Percentiles rank a stretch among this genome's conserved stretches.
phyloP scores from a whole-genome alignment of 2,797 vertebrate genomes.

The Manis crassicaudata region DNA sequence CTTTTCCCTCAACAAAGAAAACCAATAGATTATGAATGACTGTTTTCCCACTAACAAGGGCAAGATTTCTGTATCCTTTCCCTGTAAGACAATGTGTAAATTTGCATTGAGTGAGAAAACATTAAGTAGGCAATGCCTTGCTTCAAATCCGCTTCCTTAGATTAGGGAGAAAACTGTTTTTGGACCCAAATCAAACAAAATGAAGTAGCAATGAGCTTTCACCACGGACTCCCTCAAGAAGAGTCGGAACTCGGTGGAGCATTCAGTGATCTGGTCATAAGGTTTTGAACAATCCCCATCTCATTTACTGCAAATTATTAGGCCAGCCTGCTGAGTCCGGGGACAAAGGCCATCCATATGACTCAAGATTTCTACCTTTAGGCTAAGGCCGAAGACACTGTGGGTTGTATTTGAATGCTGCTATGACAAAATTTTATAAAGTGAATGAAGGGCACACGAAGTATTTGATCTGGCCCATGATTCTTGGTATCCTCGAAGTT shows the following conservation, averaged over 20 bases:
- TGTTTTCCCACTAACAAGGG: constrained; percentile 19
- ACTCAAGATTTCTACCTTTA: not conserved
- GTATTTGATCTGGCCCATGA: not conserved
- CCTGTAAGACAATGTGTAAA: constrained; percentile 30
- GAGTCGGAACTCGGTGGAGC: not conserved
- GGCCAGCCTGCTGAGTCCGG: not conserved
- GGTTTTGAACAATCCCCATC: not conserved
- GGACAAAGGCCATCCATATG: not conserved
- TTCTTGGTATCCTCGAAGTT: not conserved
- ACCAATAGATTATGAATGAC: constrained; percentile 41
- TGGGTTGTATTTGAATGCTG: not conserved
- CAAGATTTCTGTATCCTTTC: constrained; percentile 50
- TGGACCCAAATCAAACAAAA: constrained; percentile 39
- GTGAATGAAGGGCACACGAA: not conserved
- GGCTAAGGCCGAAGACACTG: not conserved
- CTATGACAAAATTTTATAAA: constrained; percentile 22
- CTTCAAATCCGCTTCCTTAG: constrained; percentile 19
- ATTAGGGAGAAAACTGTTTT: constrained; percentile 29
- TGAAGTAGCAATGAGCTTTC: constrained; percentile 5
- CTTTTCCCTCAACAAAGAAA: constrained; percentile 41
- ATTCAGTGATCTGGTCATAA: not conserved
- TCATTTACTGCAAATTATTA: not conserved
- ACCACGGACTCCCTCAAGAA: not conserved
- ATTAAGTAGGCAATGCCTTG: constrained; percentile 6
- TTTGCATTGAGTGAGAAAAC: constrained; percentile 47